Evolutionary conservation across 2,113 vertebrate genomes (phyloP).

Genomic region (Sturnus vulgaris): DNA sequence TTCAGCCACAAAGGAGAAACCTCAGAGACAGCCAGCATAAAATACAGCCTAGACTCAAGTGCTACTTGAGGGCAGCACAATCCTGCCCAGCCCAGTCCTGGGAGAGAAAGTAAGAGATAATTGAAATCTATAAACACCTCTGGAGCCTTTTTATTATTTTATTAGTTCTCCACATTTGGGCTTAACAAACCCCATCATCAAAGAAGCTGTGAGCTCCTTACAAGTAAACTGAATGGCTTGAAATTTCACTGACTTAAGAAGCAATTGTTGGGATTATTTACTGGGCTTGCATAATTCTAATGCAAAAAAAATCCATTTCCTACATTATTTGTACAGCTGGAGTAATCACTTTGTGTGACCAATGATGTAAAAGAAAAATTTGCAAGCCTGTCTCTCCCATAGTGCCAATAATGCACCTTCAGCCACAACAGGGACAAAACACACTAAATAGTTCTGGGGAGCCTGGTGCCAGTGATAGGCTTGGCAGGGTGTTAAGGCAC

Average conservation of each 20-base stretch:
- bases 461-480: not conserved
- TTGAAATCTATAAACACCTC: slow-evolving; percentile 87
- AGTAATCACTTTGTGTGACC: slow-evolving; percentile 53
- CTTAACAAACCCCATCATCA: slow-evolving; percentile 83
- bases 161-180: slow-evolving; percentile 78
- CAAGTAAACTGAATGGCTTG: slow-evolving; percentile 78
- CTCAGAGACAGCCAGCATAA: slow-evolving; percentile 61
- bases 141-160: slow-evolving; percentile 80
- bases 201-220: slow-evolving; percentile 80
- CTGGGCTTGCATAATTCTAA: slow-evolving; percentile 75
- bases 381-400: slow-evolving; percentile 23
- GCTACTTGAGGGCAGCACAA: slow-evolving; percentile 82
- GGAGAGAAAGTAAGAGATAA: slow-evolving; percentile 79
- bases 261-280: slow-evolving; percentile 79
- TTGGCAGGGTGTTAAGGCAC: not conserved
- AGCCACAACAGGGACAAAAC: slow-evolving; percentile 23
- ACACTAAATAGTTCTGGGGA: not conserved
- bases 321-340: slow-evolving; percentile 82
- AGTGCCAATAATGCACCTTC: not conserved
- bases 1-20: slow-evolving; percentile 81
- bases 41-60: slow-evolving; percentile 78
- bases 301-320: slow-evolving; percentile 74
- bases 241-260: slow-evolving; percentile 77
- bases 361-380: not conserved
- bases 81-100: slow-evolving; percentile 81